These are phyloP conservation scores for Oceanodroma leucorhoa DNA, from an alignment of 2,797 vertebrate genomes.

Conservation along the genomic window DNA sequence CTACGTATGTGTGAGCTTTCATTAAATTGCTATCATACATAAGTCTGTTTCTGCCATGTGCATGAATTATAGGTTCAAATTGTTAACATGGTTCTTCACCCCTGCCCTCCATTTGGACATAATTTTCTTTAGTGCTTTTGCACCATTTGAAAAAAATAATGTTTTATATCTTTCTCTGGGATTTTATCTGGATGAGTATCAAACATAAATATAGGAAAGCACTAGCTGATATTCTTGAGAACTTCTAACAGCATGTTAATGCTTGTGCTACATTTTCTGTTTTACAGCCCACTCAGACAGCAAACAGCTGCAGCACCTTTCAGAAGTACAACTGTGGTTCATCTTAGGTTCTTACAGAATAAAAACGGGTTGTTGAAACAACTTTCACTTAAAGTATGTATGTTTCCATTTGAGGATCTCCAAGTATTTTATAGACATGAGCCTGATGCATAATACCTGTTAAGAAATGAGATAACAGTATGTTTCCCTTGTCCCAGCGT, in stretches of 20 bases:
- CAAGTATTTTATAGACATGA: not conserved
- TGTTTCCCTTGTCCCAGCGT: not conserved
- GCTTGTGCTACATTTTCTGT: not conserved
- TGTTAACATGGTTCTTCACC: not conserved
- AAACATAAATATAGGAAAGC: not conserved
- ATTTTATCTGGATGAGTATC: not conserved
- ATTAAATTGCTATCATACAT: not conserved
- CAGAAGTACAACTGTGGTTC: not conserved
- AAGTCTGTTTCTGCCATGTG: not conserved
- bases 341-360: not conserved
- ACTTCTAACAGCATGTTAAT: not conserved
- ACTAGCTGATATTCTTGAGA: not conserved
- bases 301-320: not conserved
- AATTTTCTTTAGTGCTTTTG: not conserved
- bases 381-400: not conserved
- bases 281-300: not conserved
- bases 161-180: not conserved
- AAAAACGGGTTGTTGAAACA: not conserved
- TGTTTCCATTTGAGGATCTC: not conserved
- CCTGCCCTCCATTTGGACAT: not conserved
- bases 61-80: not conserved
- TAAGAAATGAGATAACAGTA: not conserved
- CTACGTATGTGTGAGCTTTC: not conserved
- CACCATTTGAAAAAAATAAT: not conserved
- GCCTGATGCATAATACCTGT: not conserved